Base-by-base conservation (phyloP, 1,140 invertebrate species). In the Drosophila erecta region DNA sequence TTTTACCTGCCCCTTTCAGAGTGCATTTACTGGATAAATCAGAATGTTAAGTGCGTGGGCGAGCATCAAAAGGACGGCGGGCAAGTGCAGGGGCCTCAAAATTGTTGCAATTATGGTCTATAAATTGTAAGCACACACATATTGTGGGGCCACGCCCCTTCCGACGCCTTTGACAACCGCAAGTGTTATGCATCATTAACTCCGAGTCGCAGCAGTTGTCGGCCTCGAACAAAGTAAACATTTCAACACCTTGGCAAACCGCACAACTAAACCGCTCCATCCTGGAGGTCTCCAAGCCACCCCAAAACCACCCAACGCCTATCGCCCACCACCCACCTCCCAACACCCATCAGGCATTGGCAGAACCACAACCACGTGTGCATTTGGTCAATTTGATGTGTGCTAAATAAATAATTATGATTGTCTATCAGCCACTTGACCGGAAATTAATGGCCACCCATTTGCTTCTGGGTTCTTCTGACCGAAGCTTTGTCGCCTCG, bases 371-470 rank as follows among this genome's bases (percentile, higher is more conserved):
- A 87, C 81, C 83, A 85, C 81, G 81, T 85, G 78, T 86, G 81
- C 81, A 78, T 60, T 74, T 78, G 81, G 83, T 87, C 83, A 85
- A 81, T 85, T 80, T 86, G 78, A 73, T 87, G 81, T 81, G 78
- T 81, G 78, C 69, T 86, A 81, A 86, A 86, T 86, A 86, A 86
- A 86, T 86, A 86, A 86, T 86, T 86, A 87, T 86, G 81, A 86
- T 87, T 86, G 83, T 86, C 78, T 76, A 67, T 86, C 85, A 73
- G 78, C 74, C 83, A 77, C 81, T 86, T 87, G 81, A 87, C 81
- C 81, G 83, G 83, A 86, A 86, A 86, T 87, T 87, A 87, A 85
- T 85, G 78, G 72, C 62, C 46, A 49, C 64, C 67, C 77, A 86
- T 81, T 79, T 81, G 66, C 61, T 66, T 57, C 60, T 47, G 20